Conservation (phyloP, 2,797 vertebrate genomes). For the Cyclopterus lumpus region DNA sequence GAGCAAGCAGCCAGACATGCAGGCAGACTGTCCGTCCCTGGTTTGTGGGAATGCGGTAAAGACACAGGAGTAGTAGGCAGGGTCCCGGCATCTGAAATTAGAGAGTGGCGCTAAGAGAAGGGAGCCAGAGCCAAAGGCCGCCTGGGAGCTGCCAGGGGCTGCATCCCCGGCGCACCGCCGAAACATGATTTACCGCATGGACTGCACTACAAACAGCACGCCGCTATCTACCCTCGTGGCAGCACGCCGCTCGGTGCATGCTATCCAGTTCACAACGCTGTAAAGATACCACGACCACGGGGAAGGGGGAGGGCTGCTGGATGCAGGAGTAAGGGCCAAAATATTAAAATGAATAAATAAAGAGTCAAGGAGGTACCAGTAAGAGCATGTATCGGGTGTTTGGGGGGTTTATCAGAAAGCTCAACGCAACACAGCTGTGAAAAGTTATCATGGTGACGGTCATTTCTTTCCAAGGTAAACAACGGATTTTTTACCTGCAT, state of each 20-base stretch:
- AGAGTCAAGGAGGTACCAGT: not conserved
- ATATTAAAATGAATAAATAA: not conserved
- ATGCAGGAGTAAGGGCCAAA: not conserved
- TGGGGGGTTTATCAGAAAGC: not conserved
- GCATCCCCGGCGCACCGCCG: constrained; percentile 72
- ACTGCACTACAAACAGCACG: constrained; percentile 61
- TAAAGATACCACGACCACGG: constrained; percentile 65
- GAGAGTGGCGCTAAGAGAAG: constrained; percentile 80
- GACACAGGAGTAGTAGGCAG: constrained; percentile 81
- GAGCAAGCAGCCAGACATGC: constrained; percentile 74
- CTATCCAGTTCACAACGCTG: constrained; percentile 56
- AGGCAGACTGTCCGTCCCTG: constrained; percentile 82
- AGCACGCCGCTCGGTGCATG: constrained; percentile 45
- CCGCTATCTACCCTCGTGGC: constrained; percentile 56
- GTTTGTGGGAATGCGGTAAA: constrained; percentile 81
- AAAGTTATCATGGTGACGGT: not conserved
- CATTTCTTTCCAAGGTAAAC: not conserved
- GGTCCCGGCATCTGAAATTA: constrained; percentile 80
- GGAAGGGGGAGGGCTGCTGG: constrained; percentile 9
- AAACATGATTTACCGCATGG: constrained; percentile 73
- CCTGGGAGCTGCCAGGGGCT: constrained; percentile 80
- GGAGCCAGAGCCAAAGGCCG: constrained; percentile 77
- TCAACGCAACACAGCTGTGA: not conserved
- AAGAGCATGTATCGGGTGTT: not conserved
- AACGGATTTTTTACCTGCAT: not conserved